Evolutionary conservation across 2,888 invertebrate genomes (phyloP).

Genomic region (Ganaspis brasiliensis): DNA sequence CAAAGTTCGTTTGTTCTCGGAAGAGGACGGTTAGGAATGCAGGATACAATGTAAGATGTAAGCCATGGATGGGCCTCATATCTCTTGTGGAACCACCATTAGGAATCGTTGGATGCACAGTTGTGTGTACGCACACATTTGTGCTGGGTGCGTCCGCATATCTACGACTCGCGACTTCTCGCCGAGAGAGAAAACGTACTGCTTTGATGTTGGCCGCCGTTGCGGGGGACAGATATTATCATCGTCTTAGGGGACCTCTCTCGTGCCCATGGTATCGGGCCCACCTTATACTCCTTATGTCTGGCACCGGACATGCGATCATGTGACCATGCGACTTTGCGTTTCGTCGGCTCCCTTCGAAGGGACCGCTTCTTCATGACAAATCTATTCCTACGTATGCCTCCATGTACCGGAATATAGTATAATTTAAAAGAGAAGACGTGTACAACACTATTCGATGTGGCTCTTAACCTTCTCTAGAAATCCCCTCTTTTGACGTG

Average conservation of each 20-base stretch:
- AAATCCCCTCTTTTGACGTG: neutral
- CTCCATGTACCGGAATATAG: constrained; percentile 40
- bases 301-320: constrained; percentile 25
- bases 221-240: constrained; percentile 79
- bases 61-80: constrained; percentile 51
- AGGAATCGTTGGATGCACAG: constrained; percentile 65
- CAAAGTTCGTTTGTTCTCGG: constrained; percentile 42
- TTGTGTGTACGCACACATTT: constrained; percentile 68
- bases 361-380: constrained; percentile 46
- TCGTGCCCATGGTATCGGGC: constrained; percentile 53
- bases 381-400: constrained; percentile 58
- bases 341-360: constrained; percentile 40
- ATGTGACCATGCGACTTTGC: constrained; percentile 50
- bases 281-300: constrained; percentile 47
- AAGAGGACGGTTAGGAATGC: constrained; percentile 41
- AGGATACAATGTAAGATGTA: constrained; percentile 42
- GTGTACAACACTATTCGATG: constrained; percentile 22
- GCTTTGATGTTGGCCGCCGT: constrained; percentile 79
- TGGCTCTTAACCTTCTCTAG: constrained; percentile 11
- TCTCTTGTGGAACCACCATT: constrained; percentile 72
- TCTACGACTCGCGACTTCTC: constrained; percentile 74
- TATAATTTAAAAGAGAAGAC: constrained; percentile 38
- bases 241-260: constrained; percentile 62
- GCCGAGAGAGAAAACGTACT: constrained; percentile 64
- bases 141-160: constrained; percentile 74